These are phyloP conservation scores for Cryptosula pallasiana DNA, from an alignment of 2,888 invertebrate genomes.

Conservation along the genomic window DNA sequence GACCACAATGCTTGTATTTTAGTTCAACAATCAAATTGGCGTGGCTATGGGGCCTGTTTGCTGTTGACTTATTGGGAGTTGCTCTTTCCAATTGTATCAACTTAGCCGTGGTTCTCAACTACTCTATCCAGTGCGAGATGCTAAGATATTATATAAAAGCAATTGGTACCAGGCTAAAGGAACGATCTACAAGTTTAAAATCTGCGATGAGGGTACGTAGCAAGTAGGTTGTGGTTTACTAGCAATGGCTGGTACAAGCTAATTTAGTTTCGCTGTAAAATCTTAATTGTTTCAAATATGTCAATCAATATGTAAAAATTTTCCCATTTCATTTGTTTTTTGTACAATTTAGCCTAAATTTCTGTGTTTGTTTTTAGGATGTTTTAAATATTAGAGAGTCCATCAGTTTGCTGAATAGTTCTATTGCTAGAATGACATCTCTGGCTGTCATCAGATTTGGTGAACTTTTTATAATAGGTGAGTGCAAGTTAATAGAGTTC, in stretches of 20 bases:
- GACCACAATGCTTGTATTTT: too few relatives aligned
- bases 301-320: too few relatives aligned
- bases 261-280: too few relatives aligned
- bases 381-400: conserved; percentile 42
- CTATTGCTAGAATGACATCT: conserved; percentile 48
- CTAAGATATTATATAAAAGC: conserved; percentile 48
- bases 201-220: conserved; percentile 47
- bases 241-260: too few relatives aligned
- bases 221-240: too few relatives aligned
- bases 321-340: too few relatives aligned
- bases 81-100: conserved; percentile 47
- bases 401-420: conserved; percentile 45
- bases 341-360: too few relatives aligned
- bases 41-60: conserved; percentile 38
- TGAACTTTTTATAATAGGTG: conserved; percentile 48
- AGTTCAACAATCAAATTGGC: not conserved
- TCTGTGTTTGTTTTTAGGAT: too few relatives aligned
- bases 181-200: conserved; percentile 45
- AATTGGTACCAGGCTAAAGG: conserved; percentile 44
- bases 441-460: conserved; percentile 45
- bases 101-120: conserved; percentile 50
- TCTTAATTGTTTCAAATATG: conserved; percentile 24
- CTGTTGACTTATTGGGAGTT: conserved; percentile 40
- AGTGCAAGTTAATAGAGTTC: too few relatives aligned
- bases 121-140: conserved; percentile 51